Percentiles rank a stretch among this genome's conserved stretches.
These are phyloP conservation scores for Gonatopus flavifemur DNA, from an alignment of 1,140 invertebrate species.

Conservation along the genomic window DNA sequence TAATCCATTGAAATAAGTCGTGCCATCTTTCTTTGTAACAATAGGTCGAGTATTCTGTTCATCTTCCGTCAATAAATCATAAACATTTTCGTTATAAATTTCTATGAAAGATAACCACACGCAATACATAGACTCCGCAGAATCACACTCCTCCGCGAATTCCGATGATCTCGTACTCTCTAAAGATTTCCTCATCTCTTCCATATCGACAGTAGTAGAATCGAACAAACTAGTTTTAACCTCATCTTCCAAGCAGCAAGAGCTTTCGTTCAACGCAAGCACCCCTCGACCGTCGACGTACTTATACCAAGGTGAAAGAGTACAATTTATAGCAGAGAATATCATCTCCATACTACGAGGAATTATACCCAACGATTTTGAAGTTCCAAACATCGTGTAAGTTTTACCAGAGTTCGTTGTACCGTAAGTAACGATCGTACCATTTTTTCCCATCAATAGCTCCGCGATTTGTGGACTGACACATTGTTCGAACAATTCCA, in stretches of 20 bases:
- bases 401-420: constrained; percentile 49
- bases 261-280: constrained; percentile 43
- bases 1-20: constrained; percentile 73
- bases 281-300: constrained; percentile 53
- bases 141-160: constrained; percentile 3
- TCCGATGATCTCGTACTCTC: constrained; percentile 29
- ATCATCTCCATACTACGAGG: constrained; percentile 75
- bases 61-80: constrained; percentile 69
- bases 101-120: constrained; percentile 88
- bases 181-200: constrained; percentile 6
- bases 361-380: constrained; percentile 71
- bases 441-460: constrained; percentile 41
- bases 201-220: too few relatives aligned
- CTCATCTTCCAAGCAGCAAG: constrained; percentile 40
- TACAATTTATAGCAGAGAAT: constrained; percentile 60
- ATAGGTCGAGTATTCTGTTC: constrained; percentile 51
- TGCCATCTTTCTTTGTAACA: constrained; percentile 64
- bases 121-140: constrained; percentile 33
- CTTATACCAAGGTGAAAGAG: constrained; percentile 49
- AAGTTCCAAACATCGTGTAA: constrained; percentile 77
- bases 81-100: constrained; percentile 89
- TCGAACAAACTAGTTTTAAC: constrained; percentile 26
- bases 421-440: constrained; percentile 45
- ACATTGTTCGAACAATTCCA: constrained; percentile 33
- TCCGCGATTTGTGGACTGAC: constrained; percentile 28